Percentiles rank a stretch among this genome's conserved stretches.
These are phyloP conservation scores for Semicossyphus pulcher DNA, from an alignment of 2,113 vertebrate genomes.

Conservation along the genomic window DNA sequence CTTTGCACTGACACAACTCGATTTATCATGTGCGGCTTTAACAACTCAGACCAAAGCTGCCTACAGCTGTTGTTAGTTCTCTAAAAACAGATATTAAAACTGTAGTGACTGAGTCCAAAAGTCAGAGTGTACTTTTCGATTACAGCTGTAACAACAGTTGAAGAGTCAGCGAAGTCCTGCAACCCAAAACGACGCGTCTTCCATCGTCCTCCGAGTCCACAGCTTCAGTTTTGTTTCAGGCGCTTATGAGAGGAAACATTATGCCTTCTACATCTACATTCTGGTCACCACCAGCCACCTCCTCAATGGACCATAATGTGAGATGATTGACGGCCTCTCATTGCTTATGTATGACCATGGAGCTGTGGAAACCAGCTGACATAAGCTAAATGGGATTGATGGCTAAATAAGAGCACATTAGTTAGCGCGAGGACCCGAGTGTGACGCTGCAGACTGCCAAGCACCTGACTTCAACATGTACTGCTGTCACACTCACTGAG, in stretches of 20 bases:
- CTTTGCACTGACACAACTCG: conserved; percentile 7
- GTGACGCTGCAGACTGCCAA: background rate
- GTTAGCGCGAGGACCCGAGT: conserved; percentile 38
- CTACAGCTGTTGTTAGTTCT: background rate
- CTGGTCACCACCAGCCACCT: conserved; percentile 31
- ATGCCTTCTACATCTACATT: conserved; percentile 17
- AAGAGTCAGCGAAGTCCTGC: background rate
- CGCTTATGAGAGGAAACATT: conserved; percentile 13
- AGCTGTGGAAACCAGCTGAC: conserved; percentile 58
- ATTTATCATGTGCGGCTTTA: conserved; percentile 40
- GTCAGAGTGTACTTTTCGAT: background rate
- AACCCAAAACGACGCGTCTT: background rate
- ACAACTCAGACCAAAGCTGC: background rate
- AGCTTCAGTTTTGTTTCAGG: too few species aligned
- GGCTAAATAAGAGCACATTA: conserved; percentile 67
- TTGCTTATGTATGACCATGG: conserved; percentile 55
- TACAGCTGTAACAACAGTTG: background rate
- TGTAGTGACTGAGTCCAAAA: background rate
- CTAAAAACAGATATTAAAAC: background rate
- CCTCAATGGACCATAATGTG: conserved; percentile 35
- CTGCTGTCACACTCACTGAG: background rate
- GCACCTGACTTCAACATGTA: conserved; percentile 3
- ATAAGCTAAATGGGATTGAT: conserved; percentile 67
- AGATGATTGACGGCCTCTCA: conserved; percentile 62
- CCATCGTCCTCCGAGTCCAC: too few species aligned